Percentiles rank a stretch among this genome's conserved stretches.
Conservation (phyloP, 2,797 vertebrate genomes). For the Luscinia megarhynchos region DNA sequence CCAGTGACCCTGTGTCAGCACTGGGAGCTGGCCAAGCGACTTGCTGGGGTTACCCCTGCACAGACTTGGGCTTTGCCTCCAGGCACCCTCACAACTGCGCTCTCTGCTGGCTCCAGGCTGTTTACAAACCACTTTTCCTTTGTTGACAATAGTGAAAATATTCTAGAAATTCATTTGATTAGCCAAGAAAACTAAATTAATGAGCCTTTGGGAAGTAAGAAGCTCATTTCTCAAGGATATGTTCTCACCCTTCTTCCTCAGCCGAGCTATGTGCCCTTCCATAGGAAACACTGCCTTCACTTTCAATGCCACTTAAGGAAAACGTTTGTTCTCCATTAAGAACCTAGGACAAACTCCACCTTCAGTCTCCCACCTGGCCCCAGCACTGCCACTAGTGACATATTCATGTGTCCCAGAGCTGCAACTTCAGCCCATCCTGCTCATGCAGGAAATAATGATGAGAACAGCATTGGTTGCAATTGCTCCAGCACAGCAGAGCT, state of each 20-base stretch:
- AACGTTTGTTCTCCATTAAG: background rate
- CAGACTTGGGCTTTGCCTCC: background rate
- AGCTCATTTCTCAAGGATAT: background rate
- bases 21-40: fast-evolving
- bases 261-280: fast-evolving
- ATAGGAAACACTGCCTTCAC: background rate
- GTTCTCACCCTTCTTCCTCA: background rate
- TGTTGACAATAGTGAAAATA: background rate
- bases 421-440: background rate
- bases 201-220: background rate
- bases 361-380: background rate
- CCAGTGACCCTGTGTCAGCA: background rate
- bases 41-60: no score
- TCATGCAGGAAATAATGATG: fast-evolving
- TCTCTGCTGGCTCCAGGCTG: background rate
- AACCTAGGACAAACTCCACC: background rate
- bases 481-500: background rate
- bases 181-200: background rate
- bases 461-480: background rate
- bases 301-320: background rate
- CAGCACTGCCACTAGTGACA: background rate
- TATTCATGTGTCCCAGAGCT: background rate
- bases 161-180: background rate
- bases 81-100: fast-evolving
- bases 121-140: background rate